Conservation (phyloP, 2,888 invertebrate species). For the Neocrepidodera transversa region DNA sequence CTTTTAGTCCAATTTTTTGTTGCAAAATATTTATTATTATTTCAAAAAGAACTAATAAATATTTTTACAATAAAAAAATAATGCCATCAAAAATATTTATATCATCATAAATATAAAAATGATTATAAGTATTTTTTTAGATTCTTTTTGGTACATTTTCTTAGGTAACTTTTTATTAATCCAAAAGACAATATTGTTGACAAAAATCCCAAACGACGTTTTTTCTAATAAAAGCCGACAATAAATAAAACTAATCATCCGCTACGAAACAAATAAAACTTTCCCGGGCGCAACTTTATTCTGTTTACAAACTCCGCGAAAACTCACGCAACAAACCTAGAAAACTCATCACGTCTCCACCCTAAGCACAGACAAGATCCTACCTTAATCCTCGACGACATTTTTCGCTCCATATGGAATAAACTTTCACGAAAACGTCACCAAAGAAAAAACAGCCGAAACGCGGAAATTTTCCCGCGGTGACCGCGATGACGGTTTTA, state of each 20-base stretch:
- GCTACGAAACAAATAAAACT: neutral
- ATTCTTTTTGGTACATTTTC: no score
- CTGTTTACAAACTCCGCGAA: constrained; percentile 13
- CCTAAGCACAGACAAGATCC: constrained; percentile 6
- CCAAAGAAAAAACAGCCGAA: constrained; percentile 16
- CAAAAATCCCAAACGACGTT: no score
- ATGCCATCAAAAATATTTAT: no score
- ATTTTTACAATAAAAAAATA: no score
- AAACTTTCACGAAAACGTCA: constrained; percentile 13
- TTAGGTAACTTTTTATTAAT: no score
- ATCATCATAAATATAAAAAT: no score
- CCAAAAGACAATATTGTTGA: no score
- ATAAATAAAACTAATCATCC: neutral
- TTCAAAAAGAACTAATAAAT: no score
- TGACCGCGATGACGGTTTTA: constrained; percentile 43
- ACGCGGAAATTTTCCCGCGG: constrained; percentile 11
- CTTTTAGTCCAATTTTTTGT: no score
- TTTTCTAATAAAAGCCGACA: neutral
- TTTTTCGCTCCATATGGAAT: constrained; percentile 24
- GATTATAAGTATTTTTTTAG: no score
- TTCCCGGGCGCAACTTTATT: neutral
- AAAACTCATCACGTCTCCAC: neutral
- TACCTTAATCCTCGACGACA: constrained; percentile 20
- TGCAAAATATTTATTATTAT: no score
- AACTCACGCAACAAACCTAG: no score